Evolutionary conservation across 2,797 vertebrate genomes (phyloP), one percentile per base, ranked within the genome.

Genomic region (Danio kyathit): DNA sequence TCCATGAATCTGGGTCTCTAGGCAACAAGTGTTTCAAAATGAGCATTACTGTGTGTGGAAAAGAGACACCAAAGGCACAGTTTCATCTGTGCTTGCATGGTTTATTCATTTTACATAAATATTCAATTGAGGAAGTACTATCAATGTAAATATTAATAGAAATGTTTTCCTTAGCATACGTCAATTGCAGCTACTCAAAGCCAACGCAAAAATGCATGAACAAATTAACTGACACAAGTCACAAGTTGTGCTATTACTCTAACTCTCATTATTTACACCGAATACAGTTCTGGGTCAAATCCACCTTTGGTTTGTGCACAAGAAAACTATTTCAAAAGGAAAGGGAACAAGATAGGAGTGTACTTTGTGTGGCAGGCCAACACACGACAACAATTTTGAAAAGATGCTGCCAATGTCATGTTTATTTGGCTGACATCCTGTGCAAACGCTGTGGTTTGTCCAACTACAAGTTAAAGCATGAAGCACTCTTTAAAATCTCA

Each of bases 1-100:
- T 78, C 16, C 21, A 64, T 16, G 41, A 80, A 46, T 44, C 38
- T 3, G 5, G 81, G 88, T 92, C 84, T 93, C 91, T 87, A 91
- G 86, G 91, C 91, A 92, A 92, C 88, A n/a, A 71, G 17, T 61
- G 54, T 52, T 67, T 61, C 13, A 29, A 76, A 81, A 66, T 59
- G 21, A 84, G 76, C 54, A 64, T 59, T 63, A 67, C 67, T 63
- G 75, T 52, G 16, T 14, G 57, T 86, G 82, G 49, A 79, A 73
- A 80, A 82, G 59, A 87, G 76, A 84, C 65, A 59, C 56, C n/a
- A 43, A 11, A 81, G 46, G 61, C 17, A 61, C n/a, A 75, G 64
- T 43, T 87, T 83, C 64, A 79, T 67, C 63, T 73, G 70, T 80
- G 88, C 29, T 48, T 83, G 73, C 40, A 49, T 48, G 43, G 9